These are phyloP conservation scores for Furnarius figulus DNA, from an alignment of 2,113 vertebrate genomes.

Conservation along the genomic window DNA sequence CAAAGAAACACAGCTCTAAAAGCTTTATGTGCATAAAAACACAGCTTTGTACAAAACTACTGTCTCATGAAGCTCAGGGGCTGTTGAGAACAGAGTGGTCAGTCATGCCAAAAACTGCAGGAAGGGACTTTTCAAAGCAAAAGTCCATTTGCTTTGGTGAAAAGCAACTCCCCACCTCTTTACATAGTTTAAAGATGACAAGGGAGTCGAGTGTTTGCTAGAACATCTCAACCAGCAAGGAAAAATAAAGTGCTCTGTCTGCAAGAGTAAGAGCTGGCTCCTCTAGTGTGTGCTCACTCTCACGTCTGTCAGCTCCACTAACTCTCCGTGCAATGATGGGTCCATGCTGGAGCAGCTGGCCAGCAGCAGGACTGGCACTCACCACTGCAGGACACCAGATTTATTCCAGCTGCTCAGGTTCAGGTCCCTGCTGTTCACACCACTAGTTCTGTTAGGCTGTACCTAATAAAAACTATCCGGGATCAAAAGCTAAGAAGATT, in stretches of 20 bases:
- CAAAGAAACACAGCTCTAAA: background rate
- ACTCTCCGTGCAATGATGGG: fast-evolving
- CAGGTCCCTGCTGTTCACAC: background rate
- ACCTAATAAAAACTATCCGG: background rate
- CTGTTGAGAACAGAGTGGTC: background rate
- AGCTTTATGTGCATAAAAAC: background rate
- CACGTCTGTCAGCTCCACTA: constrained; percentile 14
- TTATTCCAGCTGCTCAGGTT: constrained; percentile 30
- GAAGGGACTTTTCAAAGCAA: constrained; percentile 7
- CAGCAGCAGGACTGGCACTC: background rate
- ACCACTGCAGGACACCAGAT: background rate
- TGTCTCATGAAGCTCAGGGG: background rate
- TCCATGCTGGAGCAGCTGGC: background rate
- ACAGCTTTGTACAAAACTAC: background rate
- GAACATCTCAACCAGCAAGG: background rate
- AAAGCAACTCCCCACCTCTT: constrained; percentile 14
- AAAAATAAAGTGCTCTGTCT: background rate
- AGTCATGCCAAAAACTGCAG: background rate
- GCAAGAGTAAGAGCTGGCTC: constrained; percentile 7
- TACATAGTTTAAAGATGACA: constrained; percentile 11
- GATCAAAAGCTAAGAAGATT: background rate
- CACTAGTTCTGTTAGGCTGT: background rate
- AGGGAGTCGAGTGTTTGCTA: background rate
- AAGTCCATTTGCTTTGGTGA: background rate
- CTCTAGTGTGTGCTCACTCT: background rate